phyloP scores from a whole-genome alignment of 2,888 invertebrate genomes.

The Phlogophora meticulosa region DNA sequence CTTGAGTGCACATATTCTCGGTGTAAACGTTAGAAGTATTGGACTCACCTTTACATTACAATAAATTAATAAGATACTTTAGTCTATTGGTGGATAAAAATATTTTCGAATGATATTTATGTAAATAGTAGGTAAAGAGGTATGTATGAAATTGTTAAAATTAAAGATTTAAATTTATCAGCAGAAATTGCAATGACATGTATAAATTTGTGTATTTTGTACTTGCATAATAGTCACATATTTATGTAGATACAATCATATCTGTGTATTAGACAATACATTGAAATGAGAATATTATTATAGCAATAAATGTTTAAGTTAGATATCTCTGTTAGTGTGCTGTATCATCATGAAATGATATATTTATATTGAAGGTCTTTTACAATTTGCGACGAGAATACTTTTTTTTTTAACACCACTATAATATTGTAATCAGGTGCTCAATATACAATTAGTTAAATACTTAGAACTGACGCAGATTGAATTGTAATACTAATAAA shows the following conservation, averaged over 20 bases:
- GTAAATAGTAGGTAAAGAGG: conserved; percentile 82
- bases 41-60: conserved; percentile 60
- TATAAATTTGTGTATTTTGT: conserved; percentile 65
- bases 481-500: conserved; percentile 47
- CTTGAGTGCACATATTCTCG: conserved; percentile 65
- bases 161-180: conserved; percentile 79
- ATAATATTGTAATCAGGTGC: conserved; percentile 60
- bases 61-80: conserved; percentile 65
- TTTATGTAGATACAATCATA: conserved; percentile 54
- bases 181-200: conserved; percentile 70
- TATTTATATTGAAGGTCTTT: conserved; percentile 39
- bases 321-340: conserved; percentile 47
- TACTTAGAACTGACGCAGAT: conserved; percentile 48
- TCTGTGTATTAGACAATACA: conserved; percentile 63
- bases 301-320: conserved; percentile 56
- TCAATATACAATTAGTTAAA: conserved; percentile 63
- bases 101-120: conserved; percentile 86
- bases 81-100: conserved; percentile 76
- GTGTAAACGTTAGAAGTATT: conserved; percentile 61
- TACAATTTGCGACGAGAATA: conserved; percentile 43
- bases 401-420: conserved; percentile 48
- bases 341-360: conserved; percentile 45
- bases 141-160: conserved; percentile 85
- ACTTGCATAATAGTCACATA: conserved; percentile 61
- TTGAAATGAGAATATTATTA: conserved; percentile 52